These are phyloP conservation scores for Chamaea fasciata DNA, from an alignment of 2,113 vertebrate genomes.

Conservation along the genomic window DNA sequence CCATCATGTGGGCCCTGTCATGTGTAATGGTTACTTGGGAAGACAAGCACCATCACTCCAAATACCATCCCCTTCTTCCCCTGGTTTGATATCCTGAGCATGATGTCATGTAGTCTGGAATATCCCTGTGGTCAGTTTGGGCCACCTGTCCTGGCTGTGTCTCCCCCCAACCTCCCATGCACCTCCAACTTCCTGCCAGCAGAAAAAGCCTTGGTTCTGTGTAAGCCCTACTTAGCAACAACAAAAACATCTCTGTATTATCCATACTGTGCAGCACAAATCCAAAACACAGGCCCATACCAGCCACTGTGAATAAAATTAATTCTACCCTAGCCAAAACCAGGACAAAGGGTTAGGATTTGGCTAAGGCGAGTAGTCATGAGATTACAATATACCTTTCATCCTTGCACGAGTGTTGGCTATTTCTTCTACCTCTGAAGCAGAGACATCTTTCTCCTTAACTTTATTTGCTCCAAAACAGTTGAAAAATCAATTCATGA, in stretches of 20 bases:
- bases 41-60: not conserved
- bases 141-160: not conserved
- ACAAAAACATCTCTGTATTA: not conserved
- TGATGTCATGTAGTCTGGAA: not conserved
- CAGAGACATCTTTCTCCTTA: not conserved
- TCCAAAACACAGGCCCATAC: not conserved
- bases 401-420: not conserved
- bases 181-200: not conserved
- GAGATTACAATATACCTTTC: not conserved
- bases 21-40: not conserved
- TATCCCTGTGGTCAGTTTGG: not conserved
- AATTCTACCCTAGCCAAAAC: not conserved
- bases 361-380: not conserved
- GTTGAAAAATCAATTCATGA: not conserved
- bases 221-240: not conserved
- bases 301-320: not conserved
- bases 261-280: not conserved
- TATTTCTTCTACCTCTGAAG: not conserved
- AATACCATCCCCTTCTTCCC: not conserved
- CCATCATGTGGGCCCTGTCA: not conserved
- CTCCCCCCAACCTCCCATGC: fast-evolving
- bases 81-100: not conserved
- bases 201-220: not conserved
- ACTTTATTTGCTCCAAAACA: not conserved
- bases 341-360: not conserved